phyloP scores from a whole-genome alignment of 2,888 invertebrate species.

The Alentia gelatinosa region DNA sequence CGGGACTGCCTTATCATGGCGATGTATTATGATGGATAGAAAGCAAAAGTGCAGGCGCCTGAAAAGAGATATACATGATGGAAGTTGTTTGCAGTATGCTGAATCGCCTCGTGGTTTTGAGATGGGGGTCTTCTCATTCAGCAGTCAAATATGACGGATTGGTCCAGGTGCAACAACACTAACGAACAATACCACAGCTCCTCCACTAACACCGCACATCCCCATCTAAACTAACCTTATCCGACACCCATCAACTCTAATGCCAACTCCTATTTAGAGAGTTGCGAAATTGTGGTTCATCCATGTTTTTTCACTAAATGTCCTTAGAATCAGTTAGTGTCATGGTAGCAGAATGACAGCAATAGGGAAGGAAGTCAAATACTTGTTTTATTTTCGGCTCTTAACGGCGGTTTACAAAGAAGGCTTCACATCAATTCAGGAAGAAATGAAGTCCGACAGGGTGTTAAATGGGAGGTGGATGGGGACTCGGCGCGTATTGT shows the following conservation, averaged over 20 bases:
- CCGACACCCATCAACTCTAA: not conserved
- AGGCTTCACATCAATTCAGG: not conserved
- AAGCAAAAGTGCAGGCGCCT: not conserved
- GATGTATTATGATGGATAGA: not conserved
- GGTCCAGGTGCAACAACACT: constrained; percentile 15
- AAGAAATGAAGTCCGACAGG: not conserved
- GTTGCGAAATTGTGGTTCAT: not conserved
- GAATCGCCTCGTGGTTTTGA: not conserved
- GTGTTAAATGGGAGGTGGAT: not conserved
- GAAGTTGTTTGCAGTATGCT: not conserved
- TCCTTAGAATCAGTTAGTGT: not conserved
- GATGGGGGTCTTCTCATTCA: not conserved
- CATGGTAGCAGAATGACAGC: too few relatives aligned
- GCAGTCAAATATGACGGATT: not conserved
- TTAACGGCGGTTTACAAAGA: not conserved
- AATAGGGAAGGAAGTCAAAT: constrained; percentile 39
- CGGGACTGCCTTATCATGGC: not conserved
- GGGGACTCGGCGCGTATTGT: not conserved
- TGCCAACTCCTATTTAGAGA: not conserved
- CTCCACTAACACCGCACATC: not conserved
- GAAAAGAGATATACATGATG: not conserved
- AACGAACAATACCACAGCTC: not conserved
- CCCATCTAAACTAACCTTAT: not conserved
- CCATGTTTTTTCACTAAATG: not conserved
- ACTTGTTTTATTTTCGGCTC: not conserved